These are phyloP conservation scores for Drymodes brunneopygia DNA, from an alignment of 2,113 vertebrate species.

Conservation along the genomic window DNA sequence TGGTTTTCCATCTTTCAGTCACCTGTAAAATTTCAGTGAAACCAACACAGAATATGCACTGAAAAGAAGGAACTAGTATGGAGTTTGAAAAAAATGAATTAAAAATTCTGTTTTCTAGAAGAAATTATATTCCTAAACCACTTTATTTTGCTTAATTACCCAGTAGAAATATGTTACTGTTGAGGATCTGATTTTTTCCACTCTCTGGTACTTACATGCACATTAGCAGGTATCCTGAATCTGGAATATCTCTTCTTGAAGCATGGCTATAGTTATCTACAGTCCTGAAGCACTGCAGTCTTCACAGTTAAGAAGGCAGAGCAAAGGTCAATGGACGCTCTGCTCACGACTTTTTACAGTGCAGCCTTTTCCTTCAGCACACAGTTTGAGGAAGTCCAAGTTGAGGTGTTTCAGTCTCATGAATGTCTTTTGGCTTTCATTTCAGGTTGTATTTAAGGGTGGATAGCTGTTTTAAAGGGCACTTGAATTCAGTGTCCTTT, in stretches of 20 bases:
- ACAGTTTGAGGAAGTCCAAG: constrained; percentile 23
- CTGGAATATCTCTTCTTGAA: constrained; percentile 54
- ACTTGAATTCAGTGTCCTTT: not conserved
- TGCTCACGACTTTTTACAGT: constrained; percentile 32
- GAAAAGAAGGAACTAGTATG: not conserved
- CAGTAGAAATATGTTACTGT: not conserved
- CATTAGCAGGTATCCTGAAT: constrained; percentile 6
- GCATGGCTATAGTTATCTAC: constrained; percentile 36
- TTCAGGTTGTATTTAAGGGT: constrained; percentile 20
- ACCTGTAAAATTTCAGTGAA: not conserved
- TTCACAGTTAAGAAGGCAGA: constrained; percentile 62
- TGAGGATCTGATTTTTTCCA: not conserved
- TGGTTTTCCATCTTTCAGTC: not conserved
- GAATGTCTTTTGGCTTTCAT: constrained; percentile 26
- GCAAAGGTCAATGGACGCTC: constrained; percentile 62
- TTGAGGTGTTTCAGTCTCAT: not conserved
- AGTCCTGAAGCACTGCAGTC: constrained; percentile 15
- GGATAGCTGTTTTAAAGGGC: constrained; percentile 29
- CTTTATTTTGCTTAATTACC: not conserved
- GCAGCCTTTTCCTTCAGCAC: not conserved
- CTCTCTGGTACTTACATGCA: not conserved
- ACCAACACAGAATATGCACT: not conserved
- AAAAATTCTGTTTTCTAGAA: not conserved
- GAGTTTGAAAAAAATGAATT: rapidly evolving
- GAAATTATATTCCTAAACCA: not conserved